Percentiles rank a stretch among this genome's conserved stretches.
These are phyloP conservation scores for Phaetusa simplex DNA, from an alignment of 2,113 vertebrate species.

Conservation along the genomic window DNA sequence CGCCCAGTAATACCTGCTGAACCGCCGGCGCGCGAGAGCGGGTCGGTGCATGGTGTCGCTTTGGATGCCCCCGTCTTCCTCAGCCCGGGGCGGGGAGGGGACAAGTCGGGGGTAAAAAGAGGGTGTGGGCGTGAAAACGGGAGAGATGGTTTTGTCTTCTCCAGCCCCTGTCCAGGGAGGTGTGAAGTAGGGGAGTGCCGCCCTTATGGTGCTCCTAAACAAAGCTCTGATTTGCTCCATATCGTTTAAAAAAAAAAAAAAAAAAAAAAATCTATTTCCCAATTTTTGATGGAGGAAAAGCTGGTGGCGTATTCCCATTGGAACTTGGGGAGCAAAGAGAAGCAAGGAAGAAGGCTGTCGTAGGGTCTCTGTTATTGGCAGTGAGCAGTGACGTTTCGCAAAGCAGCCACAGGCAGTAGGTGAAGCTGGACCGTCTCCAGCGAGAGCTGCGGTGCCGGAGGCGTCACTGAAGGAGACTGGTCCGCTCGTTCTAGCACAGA, in stretches of 20 bases:
- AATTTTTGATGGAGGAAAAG: neutral
- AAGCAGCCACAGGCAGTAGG: neutral
- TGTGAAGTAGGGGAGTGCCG: neutral
- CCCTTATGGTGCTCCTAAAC: neutral
- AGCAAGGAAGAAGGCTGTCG: neutral
- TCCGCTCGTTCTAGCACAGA: neutral
- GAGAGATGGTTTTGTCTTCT: neutral
- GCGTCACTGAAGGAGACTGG: neutral
- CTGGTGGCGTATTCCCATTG: neutral
- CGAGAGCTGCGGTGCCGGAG: fast-evolving
- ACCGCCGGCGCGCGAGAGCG: neutral
- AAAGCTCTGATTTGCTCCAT: neutral
- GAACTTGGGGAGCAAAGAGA: neutral
- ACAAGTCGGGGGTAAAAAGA: neutral
- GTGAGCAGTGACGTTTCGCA: neutral
- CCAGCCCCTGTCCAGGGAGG: no score
- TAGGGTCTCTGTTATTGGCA: neutral
- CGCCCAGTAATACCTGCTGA: neutral
- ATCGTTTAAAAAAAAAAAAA: neutral
- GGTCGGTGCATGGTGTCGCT: neutral
- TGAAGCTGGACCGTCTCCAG: neutral
- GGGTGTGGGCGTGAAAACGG: neutral
- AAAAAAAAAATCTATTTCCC: neutral
- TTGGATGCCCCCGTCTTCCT: neutral
- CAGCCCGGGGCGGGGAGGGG: neutral